phyloP scores from a whole-genome alignment of 2,113 vertebrate genomes.

The Rhipidura dahli region DNA sequence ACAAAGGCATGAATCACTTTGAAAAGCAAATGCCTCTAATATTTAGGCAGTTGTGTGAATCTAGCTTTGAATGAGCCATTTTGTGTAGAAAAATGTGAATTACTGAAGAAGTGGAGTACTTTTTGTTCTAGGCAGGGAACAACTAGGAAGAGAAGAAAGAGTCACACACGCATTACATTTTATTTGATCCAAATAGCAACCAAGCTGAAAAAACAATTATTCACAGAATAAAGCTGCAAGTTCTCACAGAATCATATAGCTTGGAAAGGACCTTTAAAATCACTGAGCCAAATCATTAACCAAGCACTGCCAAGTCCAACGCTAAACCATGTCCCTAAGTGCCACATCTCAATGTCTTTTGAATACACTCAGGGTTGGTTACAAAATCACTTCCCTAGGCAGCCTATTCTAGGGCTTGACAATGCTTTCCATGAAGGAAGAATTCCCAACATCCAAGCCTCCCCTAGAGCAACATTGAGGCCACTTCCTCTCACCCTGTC shows the following conservation, averaged over 20 bases:
- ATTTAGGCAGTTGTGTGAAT: neutral
- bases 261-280: neutral
- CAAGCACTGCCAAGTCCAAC: neutral
- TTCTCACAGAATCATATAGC: neutral
- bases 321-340: neutral
- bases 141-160: neutral
- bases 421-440: neutral
- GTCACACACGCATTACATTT: neutral
- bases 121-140: neutral
- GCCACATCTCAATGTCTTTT: neutral
- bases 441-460: neutral
- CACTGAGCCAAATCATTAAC: neutral
- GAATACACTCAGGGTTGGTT: neutral
- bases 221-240: neutral
- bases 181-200: neutral
- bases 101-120: neutral
- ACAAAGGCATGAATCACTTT: neutral
- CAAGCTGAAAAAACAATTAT: conserved; percentile 18
- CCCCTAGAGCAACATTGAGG: neutral
- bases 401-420: neutral
- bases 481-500: neutral
- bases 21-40: neutral
- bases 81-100: neutral
- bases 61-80: neutral
- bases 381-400: neutral